Evolutionary conservation across 2,888 invertebrate species (phyloP).

Genomic region (Clanis bilineata): DNA sequence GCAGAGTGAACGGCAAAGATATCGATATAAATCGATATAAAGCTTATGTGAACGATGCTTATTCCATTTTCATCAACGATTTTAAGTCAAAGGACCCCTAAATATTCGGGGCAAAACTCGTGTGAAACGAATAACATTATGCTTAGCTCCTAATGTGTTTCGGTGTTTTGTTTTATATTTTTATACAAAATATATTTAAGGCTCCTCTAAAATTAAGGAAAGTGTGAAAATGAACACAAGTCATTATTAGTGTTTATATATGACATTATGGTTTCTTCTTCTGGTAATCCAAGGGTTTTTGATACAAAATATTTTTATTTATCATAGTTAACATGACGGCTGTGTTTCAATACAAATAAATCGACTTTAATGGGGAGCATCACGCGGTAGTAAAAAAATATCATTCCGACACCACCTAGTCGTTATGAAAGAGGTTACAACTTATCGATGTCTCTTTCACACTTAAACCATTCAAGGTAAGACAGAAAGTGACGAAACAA

Average conservation of each 20-base stretch:
- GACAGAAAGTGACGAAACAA: neutral
- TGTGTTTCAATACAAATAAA: neutral
- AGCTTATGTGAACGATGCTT: no score
- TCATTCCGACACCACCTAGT: neutral
- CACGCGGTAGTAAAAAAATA: neutral
- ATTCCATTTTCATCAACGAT: no score
- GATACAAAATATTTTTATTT: neutral
- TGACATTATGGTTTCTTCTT: no score
- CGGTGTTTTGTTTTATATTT: no score
- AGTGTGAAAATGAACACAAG: neutral
- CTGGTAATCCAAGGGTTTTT: neutral
- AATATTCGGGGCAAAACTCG: no score
- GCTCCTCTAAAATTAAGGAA: neutral
- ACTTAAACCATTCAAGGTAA: neutral
- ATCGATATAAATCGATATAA: no score
- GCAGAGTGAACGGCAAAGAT: no score
- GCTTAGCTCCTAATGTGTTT: no score
- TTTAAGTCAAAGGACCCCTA: no score
- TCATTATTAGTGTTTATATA: no score
- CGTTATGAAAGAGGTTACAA: neutral
- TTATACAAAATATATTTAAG: neutral
- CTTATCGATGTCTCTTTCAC: neutral
- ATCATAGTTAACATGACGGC: conserved; percentile 18
- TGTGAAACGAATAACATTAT: no score
- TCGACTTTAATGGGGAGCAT: conserved; percentile 3